These are phyloP conservation scores for Dendrophyllia cribrosa DNA, from an alignment of 64 coral and sea anemone genomes.

Conservation along the genomic window DNA sequence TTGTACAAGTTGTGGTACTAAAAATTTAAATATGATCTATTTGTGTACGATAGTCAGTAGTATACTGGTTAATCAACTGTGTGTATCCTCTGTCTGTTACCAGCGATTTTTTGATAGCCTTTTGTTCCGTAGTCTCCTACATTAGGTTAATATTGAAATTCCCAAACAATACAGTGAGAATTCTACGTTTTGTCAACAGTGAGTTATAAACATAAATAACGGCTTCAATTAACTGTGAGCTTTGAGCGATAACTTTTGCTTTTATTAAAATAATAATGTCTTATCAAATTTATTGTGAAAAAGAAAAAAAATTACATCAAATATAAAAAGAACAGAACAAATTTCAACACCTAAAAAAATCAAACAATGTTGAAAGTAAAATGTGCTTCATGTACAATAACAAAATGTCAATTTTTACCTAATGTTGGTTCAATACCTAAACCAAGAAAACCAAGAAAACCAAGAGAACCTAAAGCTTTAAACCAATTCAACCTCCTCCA, in stretches of 20 bases:
- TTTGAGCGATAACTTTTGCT: conserved; percentile 15
- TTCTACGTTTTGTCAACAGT: neutral
- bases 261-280: no score
- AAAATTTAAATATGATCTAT: conserved; percentile 47
- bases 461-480: no score
- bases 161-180: conserved; percentile 41
- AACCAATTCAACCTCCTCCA: no score
- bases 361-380: no score
- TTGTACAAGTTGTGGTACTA: conserved; percentile 19
- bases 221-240: conserved; percentile 20
- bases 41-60: conserved; percentile 38
- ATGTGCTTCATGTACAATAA: no score
- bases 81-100: conserved; percentile 17
- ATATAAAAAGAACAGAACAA: no score
- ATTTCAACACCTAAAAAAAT: no score
- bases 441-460: no score
- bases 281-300: no score
- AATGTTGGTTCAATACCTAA: no score
- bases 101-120: conserved; percentile 15
- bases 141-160: conserved; percentile 67
- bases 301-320: no score
- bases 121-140: conserved; percentile 24
- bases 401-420: no score
- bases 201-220: conserved; percentile 38
- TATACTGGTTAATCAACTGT: conserved; percentile 44